phyloP scores from a whole-genome alignment of 2,888 invertebrate species.

The Cyclophora punctaria region DNA sequence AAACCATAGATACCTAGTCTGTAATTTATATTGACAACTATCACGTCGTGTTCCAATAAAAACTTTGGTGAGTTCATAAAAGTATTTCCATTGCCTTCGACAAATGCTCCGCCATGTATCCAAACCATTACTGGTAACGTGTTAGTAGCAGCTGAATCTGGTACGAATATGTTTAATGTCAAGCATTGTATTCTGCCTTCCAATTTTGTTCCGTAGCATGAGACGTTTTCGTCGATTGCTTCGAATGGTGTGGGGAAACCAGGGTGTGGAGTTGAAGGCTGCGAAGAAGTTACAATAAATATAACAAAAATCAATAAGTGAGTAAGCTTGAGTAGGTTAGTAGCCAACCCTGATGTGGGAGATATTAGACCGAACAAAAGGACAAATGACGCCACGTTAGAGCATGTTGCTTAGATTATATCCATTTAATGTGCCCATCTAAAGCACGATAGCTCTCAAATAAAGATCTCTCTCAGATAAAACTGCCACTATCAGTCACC shows the following conservation, averaged over 20 bases:
- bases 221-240: background rate
- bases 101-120: background rate
- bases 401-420: no score
- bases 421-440: no score
- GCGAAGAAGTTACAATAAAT: background rate
- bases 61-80: conserved; percentile 8
- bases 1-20: conserved; percentile 34
- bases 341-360: no score
- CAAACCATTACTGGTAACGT: background rate
- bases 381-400: no score
- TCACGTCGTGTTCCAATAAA: conserved; percentile 25
- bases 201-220: no score
- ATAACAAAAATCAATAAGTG: no score
- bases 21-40: conserved; percentile 31
- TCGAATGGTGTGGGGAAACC: conserved; percentile 18
- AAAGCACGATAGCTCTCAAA: no score
- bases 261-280: conserved; percentile 4
- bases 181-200: background rate
- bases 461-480: no score
- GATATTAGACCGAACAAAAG: no score
- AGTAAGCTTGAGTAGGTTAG: no score
- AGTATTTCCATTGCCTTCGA: background rate
- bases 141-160: background rate
- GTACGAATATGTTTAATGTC: background rate
- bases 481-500: no score